Percentiles rank a stretch among this genome's conserved stretches.
Evolutionary conservation across 2,888 invertebrate species (phyloP).

Genomic region (Hirtodrosophila duncani): DNA sequence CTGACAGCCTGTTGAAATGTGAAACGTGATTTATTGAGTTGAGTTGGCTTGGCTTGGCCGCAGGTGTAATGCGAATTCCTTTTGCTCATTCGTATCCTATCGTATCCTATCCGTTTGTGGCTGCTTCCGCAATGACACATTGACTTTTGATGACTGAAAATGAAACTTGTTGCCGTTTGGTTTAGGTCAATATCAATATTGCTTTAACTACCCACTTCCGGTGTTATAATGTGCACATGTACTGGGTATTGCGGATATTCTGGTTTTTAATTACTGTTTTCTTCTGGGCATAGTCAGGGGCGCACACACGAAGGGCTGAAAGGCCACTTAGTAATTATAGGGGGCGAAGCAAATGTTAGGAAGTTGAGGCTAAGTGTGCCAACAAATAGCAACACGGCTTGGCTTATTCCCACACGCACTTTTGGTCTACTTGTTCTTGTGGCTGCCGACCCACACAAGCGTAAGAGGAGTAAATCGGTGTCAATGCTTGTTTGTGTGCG

Average conservation of each 20-base stretch:
- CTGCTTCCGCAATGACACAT: constrained; percentile 61
- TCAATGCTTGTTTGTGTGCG: constrained; percentile 63
- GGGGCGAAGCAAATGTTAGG: not conserved
- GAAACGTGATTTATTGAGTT: constrained; percentile 55
- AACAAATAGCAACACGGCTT: constrained; percentile 37
- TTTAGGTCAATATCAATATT: constrained; percentile 34
- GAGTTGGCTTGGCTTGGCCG: constrained; percentile 29
- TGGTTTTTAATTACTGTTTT: constrained; percentile 39
- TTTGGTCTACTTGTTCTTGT: constrained; percentile 16
- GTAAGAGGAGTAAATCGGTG: too few species aligned
- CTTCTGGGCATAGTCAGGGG: constrained; percentile 51
- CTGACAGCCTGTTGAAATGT: constrained; percentile 14
- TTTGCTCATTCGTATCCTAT: too few species aligned
- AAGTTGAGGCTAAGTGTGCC: constrained; percentile 11
- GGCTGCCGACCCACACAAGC: too few species aligned
- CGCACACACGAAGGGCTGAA: constrained; percentile 21
- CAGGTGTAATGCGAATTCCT: constrained; percentile 38
- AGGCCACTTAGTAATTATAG: constrained; percentile 27
- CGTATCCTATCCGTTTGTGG: constrained; percentile 10
- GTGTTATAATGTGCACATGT: constrained; percentile 44
- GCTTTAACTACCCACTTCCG: constrained; percentile 26
- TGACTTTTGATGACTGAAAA: constrained; percentile 34
- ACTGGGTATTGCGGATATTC: constrained; percentile 13
- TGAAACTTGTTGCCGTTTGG: constrained; percentile 20
- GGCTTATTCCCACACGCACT: constrained; percentile 39